A percentile compares a stretch with the other conserved stretches of the same genome.
Evolutionary conservation across 2,113 vertebrate species (phyloP).

Genomic region (Mesocricetus auratus): DNA sequence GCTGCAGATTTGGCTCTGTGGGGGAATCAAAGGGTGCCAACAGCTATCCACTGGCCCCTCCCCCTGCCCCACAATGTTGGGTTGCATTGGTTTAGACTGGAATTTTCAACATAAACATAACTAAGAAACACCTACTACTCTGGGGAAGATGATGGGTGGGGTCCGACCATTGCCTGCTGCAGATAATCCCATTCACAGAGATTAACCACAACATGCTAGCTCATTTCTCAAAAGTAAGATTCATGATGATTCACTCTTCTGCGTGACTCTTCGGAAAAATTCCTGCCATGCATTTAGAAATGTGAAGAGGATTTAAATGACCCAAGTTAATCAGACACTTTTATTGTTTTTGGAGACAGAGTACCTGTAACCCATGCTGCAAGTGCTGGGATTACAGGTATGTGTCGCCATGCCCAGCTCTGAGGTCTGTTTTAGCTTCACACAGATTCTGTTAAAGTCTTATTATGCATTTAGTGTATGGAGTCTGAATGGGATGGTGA

Average conservation of each 20-base stretch:
- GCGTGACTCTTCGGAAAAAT: neutral
- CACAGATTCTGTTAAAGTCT: neutral
- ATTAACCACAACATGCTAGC: neutral
- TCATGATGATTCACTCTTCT: neutral
- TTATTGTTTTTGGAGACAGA: neutral
- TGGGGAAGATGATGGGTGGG: neutral
- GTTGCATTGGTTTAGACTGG: neutral
- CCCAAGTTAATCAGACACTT: neutral
- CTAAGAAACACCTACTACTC: neutral
- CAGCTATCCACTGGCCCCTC: rapidly evolving
- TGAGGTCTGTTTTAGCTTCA: neutral
- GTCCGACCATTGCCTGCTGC: rapidly evolving
- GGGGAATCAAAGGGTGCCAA: neutral
- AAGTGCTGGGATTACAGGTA: neutral
- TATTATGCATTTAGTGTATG: neutral
- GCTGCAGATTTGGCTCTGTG: neutral
- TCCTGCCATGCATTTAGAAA: neutral
- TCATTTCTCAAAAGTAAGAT: constrained; percentile 40
- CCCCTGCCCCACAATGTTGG: rapidly evolving
- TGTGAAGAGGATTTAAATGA: neutral
- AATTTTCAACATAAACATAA: neutral
- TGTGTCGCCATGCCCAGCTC: neutral
- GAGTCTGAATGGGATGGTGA: neutral
- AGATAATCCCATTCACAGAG: neutral
- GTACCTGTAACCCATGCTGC: neutral